phyloP scores from a whole-genome alignment of 2,888 invertebrate genomes.

The Erpobdella octoculata region DNA sequence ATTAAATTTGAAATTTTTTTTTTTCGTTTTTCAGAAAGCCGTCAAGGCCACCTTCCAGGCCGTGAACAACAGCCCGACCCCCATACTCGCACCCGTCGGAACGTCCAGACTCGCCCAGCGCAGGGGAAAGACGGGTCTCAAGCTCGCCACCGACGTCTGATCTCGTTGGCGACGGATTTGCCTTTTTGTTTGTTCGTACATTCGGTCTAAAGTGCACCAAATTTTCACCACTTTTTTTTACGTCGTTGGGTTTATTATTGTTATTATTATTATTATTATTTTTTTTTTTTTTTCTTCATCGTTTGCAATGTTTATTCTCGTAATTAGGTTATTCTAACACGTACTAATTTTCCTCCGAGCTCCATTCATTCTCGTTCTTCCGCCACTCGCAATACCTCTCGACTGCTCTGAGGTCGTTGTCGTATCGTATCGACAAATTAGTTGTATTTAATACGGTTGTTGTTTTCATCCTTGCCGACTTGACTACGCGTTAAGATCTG shows the following conservation, averaged over 20 bases:
- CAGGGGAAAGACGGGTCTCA: constrained; percentile 62
- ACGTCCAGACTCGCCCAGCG: constrained; percentile 87
- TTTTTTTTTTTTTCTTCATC: background rate
- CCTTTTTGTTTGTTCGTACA: background rate
- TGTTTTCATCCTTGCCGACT: too few relatives aligned
- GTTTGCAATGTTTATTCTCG: background rate
- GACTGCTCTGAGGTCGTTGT: too few relatives aligned
- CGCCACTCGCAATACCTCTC: too few relatives aligned
- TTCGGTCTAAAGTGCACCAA: background rate
- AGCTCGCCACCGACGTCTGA: constrained; percentile 50
- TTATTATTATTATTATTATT: background rate
- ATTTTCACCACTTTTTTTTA: background rate
- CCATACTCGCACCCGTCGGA: constrained; percentile 73
- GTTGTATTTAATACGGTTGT: too few relatives aligned
- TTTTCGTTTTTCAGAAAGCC: constrained; percentile 57
- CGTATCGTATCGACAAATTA: too few relatives aligned
- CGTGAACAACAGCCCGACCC: constrained; percentile 67
- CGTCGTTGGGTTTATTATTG: background rate
- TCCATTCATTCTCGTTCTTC: too few relatives aligned
- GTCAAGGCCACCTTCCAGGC: constrained; percentile 69
- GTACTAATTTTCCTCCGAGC: too few relatives aligned
- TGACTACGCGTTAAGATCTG: too few relatives aligned
- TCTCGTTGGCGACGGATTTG: background rate
- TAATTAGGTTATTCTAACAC: too few relatives aligned
- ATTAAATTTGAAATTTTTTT: too few relatives aligned